Percentiles rank a stretch among this genome's conserved stretches.
These are phyloP conservation scores for Coendou prehensilis DNA, from an alignment of 2,797 vertebrate genomes.

Conservation along the genomic window DNA sequence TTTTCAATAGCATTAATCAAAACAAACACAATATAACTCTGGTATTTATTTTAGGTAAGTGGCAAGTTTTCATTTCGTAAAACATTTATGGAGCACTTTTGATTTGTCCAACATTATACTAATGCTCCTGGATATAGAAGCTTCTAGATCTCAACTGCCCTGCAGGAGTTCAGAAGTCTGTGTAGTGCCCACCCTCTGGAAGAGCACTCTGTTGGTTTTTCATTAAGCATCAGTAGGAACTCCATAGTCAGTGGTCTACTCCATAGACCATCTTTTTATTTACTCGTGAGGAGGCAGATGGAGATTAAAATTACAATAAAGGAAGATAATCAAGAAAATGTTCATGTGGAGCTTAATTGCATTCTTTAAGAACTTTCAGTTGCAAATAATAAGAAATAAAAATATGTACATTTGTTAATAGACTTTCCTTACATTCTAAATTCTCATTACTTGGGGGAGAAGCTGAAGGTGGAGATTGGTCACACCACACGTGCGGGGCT, in stretches of 20 bases:
- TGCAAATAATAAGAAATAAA: not conserved
- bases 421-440: not conserved
- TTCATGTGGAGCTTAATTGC: not conserved
- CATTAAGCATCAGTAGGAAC: not conserved
- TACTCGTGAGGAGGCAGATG: not conserved
- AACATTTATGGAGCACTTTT: not conserved
- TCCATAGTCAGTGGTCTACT: not conserved
- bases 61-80: not conserved
- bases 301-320: not conserved
- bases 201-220: not conserved
- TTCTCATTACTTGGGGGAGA: not conserved
- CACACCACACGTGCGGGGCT: too few species aligned
- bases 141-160: not conserved
- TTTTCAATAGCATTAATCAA: not conserved
- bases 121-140: not conserved
- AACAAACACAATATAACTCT: not conserved
- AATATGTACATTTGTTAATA: not conserved
- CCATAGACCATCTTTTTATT: not conserved
- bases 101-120: not conserved
- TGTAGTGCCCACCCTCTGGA: rapidly evolving
- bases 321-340: not conserved
- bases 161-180: not conserved
- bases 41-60: not conserved
- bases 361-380: not conserved
- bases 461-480: too few species aligned